Conservation (phyloP, 1,140 invertebrate species). For the Aphis gossypii region DNA sequence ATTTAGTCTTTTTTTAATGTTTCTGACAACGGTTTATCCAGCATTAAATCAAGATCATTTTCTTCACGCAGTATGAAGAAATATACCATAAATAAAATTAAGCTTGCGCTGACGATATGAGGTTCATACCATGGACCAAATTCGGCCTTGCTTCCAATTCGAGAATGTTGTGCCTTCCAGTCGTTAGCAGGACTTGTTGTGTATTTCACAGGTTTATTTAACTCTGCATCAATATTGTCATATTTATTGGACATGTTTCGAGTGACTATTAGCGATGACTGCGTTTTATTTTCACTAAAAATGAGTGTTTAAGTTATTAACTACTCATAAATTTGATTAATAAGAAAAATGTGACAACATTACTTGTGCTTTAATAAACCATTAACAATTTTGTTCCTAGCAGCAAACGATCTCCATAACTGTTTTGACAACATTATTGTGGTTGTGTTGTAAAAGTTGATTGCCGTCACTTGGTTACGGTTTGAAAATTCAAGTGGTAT, state of each 20-base stretch:
- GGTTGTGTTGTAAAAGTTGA: background rate
- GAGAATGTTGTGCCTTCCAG: conserved; percentile 20
- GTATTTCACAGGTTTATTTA: conserved; percentile 8
- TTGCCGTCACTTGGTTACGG: background rate
- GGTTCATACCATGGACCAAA: conserved; percentile 47
- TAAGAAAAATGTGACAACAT: background rate
- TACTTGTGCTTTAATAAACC: conserved; percentile 19
- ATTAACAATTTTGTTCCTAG: background rate
- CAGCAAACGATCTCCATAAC: background rate
- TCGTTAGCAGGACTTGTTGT: conserved; percentile 2
- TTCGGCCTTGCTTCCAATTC: conserved; percentile 25
- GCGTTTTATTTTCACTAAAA: background rate
- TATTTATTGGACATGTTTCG: background rate
- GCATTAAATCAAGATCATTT: conserved; percentile 23
- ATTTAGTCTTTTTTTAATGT: conserved; percentile 13
- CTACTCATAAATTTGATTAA: background rate
- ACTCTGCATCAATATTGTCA: background rate
- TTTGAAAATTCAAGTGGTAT: background rate
- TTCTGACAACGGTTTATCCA: background rate
- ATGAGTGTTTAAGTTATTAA: background rate
- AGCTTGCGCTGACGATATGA: background rate
- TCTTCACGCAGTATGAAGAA: conserved; percentile 31
- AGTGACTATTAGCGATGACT: background rate
- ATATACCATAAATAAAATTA: conserved; percentile 16
- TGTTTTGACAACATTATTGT: background rate